Percentiles rank a stretch among this genome's conserved stretches.
These are phyloP conservation scores for Nemopilema nomurai DNA, from an alignment of 30 jellyfish, hydroid and myxozoan genomes.

Conservation along the genomic window DNA sequence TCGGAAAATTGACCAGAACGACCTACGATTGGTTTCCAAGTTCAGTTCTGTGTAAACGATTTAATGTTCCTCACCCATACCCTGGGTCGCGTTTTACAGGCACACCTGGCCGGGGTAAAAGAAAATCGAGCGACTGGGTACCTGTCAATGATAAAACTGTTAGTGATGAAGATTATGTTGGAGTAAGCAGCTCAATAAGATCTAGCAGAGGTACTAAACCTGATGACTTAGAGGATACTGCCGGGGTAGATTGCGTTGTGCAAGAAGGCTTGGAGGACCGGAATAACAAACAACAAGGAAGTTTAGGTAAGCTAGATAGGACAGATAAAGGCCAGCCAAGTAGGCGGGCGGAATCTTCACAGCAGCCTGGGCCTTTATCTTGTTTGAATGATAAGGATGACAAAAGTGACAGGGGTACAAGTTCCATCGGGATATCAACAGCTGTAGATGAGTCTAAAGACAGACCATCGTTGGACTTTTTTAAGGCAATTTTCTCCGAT, in stretches of 20 bases:
- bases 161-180: not conserved
- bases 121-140: constrained; percentile 19
- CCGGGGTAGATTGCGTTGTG: not conserved
- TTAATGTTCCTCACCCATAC: constrained; percentile 80
- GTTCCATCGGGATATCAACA: not conserved
- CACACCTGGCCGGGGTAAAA: constrained; percentile 51
- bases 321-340: not conserved
- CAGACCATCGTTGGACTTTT: constrained; percentile 84
- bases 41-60: constrained; percentile 76
- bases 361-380: constrained; percentile 73
- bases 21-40: constrained; percentile 88
- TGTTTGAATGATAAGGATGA: constrained; percentile 55
- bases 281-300: too few relatives aligned
- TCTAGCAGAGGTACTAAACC: not conserved
- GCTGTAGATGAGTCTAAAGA: not conserved
- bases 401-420: not conserved
- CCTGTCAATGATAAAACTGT: constrained; percentile 13
- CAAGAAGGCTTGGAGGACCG: not conserved
- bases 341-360: not conserved
- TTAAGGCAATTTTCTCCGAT: constrained; percentile 91
- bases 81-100: constrained; percentile 78
- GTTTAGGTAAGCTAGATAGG: not conserved
- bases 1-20: constrained; percentile 82
- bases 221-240: not conserved
- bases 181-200: not conserved